Percentiles rank a stretch among this genome's conserved stretches.
phyloP scores from a whole-genome alignment of 64 coral and sea anemone species.

The Platygyra sinensis region DNA sequence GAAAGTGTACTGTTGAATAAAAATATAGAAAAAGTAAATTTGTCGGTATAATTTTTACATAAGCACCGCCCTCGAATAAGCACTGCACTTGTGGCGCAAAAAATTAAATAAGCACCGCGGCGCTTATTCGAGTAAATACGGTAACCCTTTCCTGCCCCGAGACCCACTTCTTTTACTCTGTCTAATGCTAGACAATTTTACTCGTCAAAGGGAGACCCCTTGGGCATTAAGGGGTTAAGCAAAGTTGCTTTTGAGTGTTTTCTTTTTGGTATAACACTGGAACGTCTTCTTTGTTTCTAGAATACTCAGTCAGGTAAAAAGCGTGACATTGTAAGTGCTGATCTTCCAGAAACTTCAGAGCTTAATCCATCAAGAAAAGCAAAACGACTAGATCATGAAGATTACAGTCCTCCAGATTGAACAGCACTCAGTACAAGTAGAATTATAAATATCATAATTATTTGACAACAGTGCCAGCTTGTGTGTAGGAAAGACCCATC shows the following conservation, averaged over 20 bases:
- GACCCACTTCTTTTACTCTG: no score
- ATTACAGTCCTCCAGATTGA: conserved; percentile 82
- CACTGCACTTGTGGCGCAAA: no score
- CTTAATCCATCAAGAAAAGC: conserved; percentile 77
- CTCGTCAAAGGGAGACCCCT: no score
- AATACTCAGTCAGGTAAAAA: conserved; percentile 79
- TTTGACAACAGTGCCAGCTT: background rate
- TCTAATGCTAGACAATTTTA: no score
- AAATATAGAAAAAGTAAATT: no score
- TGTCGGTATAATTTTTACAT: no score
- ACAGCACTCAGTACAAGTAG: background rate
- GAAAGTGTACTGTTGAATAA: no score
- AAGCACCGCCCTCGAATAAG: no score
- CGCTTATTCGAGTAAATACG: no score
- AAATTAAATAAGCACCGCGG: no score
- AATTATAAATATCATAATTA: background rate
- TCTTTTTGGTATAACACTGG: background rate
- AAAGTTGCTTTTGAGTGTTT: background rate
- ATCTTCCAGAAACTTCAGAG: conserved; percentile 74
- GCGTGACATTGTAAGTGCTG: conserved; percentile 76
- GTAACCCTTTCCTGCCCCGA: no score
- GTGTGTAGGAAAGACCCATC: background rate
- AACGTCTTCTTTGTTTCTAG: background rate
- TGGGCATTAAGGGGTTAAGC: no score
- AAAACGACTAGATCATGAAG: conserved; percentile 68